These are phyloP conservation scores for Megastigmus dorsalis DNA, from an alignment of 2,888 invertebrate species.

Conservation along the genomic window DNA sequence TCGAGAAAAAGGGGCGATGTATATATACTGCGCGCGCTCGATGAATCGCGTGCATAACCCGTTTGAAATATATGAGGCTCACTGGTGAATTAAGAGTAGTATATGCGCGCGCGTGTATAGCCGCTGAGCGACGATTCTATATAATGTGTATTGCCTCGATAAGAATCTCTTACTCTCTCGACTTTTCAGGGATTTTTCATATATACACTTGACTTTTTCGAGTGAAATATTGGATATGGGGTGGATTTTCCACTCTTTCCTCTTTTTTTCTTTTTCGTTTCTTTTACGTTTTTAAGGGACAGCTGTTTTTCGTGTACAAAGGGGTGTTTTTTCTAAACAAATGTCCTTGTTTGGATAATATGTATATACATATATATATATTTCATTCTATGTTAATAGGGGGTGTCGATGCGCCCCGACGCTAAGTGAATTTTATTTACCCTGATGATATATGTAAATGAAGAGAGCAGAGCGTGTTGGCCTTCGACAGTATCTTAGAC, in stretches of 20 bases:
- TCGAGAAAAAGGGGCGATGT: too few relatives aligned
- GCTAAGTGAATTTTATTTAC: too few relatives aligned
- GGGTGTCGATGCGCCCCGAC: too few relatives aligned
- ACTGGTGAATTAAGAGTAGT: not conserved
- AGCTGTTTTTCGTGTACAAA: not conserved
- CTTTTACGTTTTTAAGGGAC: not conserved
- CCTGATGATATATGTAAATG: too few relatives aligned
- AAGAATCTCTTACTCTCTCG: slow-evolving; percentile 15
- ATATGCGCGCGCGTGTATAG: too few relatives aligned
- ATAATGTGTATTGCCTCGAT: slow-evolving; percentile 20
- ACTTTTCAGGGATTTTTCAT: not conserved
- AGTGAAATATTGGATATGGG: not conserved
- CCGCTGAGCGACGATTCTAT: slow-evolving; percentile 27
- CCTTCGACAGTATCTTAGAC: too few relatives aligned
- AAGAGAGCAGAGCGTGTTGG: too few relatives aligned
- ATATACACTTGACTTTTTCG: not conserved
- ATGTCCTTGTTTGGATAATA: not conserved
- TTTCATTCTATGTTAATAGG: too few relatives aligned
- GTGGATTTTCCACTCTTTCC: not conserved
- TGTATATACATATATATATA: too few relatives aligned
- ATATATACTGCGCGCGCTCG: not conserved
- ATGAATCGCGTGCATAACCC: slow-evolving; percentile 41
- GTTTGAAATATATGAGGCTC: not conserved
- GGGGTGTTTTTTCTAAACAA: not conserved
- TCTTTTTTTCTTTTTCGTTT: not conserved